Base-by-base conservation (phyloP, 1,140 invertebrate species). In the Coptotermes formosanus region DNA sequence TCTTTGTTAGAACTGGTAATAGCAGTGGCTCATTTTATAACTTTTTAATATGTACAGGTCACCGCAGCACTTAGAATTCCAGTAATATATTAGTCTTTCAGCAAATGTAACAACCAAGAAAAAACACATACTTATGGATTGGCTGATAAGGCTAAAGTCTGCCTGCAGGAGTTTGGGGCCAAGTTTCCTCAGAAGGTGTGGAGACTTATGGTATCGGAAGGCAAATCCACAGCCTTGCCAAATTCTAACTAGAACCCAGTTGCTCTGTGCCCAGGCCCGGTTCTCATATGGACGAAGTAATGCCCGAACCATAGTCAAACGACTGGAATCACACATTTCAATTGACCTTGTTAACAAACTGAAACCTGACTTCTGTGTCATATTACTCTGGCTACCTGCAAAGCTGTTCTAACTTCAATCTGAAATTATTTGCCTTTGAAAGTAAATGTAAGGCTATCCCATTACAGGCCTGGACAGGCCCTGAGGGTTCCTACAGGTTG, bases 211-310 rank as follows among this genome's bases (percentile, higher is more conserved):
- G 88, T 96, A 96, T n/a, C 95, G 92, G 90, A 95, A 97, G 0
- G 94, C 96, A 91, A 96, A 97, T 0, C 96, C 96, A 89, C 94
- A 93, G 2, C 96, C 96, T 90, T 97, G 93, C 96, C 96, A 97
- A 88, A 97, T 95, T 86, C 96, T 91, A 11, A 97, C 94, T 12
- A 97, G 90, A 82, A 97, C 94, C 95, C 96, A 97, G 90, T 97
- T 97, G 52, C 95, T 96, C 88, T 97, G 96, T 0, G 96, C 96
- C 96, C 96, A 97, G 0, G 96, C 95, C 52, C 96, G 91, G 88
- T 96, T 96, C 89, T 97, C 96, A 89, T 97, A 97, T 1, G 96
- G 96, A 32, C 94, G 93, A 19, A 97, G 90, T 43, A 97, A 90
- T 87, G 94, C 93, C 30, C 92, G 92, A 0, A 96, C 92, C 91